Base-by-base conservation (phyloP, 1,140 invertebrate species). In the Zaprionus inermis region DNA sequence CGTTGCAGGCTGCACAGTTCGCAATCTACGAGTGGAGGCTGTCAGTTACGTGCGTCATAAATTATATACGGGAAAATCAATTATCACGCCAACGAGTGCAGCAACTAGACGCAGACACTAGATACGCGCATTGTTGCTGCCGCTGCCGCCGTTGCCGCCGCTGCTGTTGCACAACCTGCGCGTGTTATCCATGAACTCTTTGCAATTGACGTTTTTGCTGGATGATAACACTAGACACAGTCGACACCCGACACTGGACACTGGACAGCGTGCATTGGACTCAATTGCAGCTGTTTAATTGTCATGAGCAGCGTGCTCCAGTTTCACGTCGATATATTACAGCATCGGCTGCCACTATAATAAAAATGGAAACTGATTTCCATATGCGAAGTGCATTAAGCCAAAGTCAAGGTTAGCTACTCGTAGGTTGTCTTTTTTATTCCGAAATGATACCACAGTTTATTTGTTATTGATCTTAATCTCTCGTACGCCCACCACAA, bases 11-110 rank as follows among this genome's bases (percentile, higher is more conserved):
- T 69, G 76, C 68, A 38, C 82, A 79, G 64, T 79, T 89, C 75
- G 80, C 79, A 90, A 90, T 89, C 81, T 89, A 70, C 72, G 66
- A 82, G 83, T 68, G 60, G 65, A 60, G 38, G 36, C 74, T 90
- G 84, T 89, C 85, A 89, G 78, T 81, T 83, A 80, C 74, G 84
- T 84, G 84, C 84, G 78, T 89, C 84, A 89, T 89, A 89, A 89
- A 89, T 89, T 89, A 89, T 89, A 82, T 90, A 84, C 84, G 85
- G 81, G 73, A 89, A 89, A 89, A 89, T 90, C 84, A 89, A 89
- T 89, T 89, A 89, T 84, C 84, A 81, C 84, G 76, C 65, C 74
- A 80, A 72, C 82, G 67, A 65, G 79, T 76, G 71, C 63, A 70
- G 82, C 77, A 64, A 52, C 46, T 16, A 44, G 22, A 36, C 66